Evolutionary conservation across 2,888 invertebrate species (phyloP).

Genomic region (Drosophila limbata): DNA sequence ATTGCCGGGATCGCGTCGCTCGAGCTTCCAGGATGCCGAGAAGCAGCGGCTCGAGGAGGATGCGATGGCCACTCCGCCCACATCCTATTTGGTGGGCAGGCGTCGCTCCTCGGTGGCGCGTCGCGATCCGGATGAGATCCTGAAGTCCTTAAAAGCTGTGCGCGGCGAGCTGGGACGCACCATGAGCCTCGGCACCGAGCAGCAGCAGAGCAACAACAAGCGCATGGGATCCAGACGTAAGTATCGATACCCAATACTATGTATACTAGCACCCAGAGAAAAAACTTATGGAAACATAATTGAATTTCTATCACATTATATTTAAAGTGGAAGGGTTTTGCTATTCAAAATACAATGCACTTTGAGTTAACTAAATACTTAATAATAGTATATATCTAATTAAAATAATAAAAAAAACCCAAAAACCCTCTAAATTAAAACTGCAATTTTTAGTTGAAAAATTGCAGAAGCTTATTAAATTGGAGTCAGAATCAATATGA

Average conservation of each 20-base stretch:
- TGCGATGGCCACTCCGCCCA: conserved; percentile 85
- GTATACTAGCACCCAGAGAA: background rate
- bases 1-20: conserved; percentile 93
- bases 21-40: conserved; percentile 91
- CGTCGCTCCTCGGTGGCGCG: conserved; percentile 93
- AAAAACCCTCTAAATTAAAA: too few relatives aligned
- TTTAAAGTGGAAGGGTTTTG: background rate
- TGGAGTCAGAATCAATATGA: too few relatives aligned
- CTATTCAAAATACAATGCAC: background rate
- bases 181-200: conserved; percentile 91
- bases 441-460: too few relatives aligned
- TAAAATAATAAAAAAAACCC: too few relatives aligned
- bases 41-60: conserved; percentile 87
- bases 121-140: conserved; percentile 93
- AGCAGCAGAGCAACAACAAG: conserved; percentile 77
- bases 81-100: conserved; percentile 89
- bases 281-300: background rate
- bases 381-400: too few relatives aligned
- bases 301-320: too few relatives aligned
- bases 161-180: conserved; percentile 93
- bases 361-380: background rate
- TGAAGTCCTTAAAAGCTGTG: conserved; percentile 92
- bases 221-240: conserved; percentile 89
- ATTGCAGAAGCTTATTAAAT: too few relatives aligned
- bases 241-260: conserved; percentile 82